Conservation (phyloP, 2,888 invertebrate genomes). For the Ectemnius cavifrons region DNA sequence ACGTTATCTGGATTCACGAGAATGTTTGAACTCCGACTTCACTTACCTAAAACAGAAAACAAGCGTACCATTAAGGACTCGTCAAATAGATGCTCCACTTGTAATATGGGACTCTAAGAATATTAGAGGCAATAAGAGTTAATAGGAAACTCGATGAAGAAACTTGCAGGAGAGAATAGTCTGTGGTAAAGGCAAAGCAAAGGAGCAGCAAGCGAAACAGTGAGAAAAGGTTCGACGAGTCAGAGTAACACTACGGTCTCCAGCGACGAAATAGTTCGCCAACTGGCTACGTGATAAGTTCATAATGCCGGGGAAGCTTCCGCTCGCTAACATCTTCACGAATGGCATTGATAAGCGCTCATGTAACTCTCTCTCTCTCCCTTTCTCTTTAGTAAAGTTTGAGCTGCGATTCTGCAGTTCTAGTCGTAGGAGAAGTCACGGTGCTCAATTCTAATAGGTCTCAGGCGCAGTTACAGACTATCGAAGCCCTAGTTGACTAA, state of each 20-base stretch:
- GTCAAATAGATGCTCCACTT: background rate
- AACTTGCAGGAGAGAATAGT: too few species aligned
- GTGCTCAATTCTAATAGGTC: slow-evolving; percentile 52
- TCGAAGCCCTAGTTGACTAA: slow-evolving; percentile 39
- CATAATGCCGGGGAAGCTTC: slow-evolving; percentile 40
- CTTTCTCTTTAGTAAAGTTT: slow-evolving; percentile 45
- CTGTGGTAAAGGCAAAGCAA: too few species aligned
- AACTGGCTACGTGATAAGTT: slow-evolving; percentile 53
- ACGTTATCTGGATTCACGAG: too few species aligned
- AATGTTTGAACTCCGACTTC: background rate
- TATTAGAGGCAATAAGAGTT: too few species aligned
- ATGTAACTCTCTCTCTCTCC: background rate
- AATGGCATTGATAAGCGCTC: slow-evolving; percentile 50
- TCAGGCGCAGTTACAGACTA: slow-evolving; percentile 48
- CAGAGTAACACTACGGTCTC: slow-evolving; percentile 30
- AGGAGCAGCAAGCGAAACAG: background rate
- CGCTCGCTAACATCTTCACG: slow-evolving; percentile 19
- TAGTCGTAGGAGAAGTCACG: slow-evolving; percentile 37
- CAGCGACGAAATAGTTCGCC: slow-evolving; percentile 52
- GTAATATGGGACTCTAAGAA: too few species aligned
- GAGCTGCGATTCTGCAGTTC: slow-evolving; percentile 42
- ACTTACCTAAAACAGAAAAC: slow-evolving; percentile 12
- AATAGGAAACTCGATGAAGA: too few species aligned
- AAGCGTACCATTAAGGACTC: slow-evolving; percentile 5
- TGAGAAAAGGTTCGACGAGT: background rate